phyloP scores from a whole-genome alignment of 2,888 invertebrate species.

The Ectobius pallidus region DNA sequence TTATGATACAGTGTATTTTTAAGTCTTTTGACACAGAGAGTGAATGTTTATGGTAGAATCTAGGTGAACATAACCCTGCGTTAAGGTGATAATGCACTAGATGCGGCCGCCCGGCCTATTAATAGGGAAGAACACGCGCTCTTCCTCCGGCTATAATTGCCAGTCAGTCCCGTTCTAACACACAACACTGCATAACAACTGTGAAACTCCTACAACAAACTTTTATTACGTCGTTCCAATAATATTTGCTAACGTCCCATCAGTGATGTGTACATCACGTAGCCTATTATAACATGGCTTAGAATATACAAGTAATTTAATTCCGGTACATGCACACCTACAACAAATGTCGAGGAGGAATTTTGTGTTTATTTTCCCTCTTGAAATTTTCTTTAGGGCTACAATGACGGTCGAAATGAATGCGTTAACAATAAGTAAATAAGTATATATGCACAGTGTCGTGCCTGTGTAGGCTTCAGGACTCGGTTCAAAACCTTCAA shows the following conservation, averaged over 20 bases:
- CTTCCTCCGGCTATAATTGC: not conserved
- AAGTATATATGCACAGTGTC: slow-evolving; percentile 22
- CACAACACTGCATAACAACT: not conserved
- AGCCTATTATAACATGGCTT: not conserved
- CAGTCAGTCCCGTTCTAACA: not conserved
- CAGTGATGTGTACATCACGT: not conserved
- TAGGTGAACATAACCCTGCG: too few relatives aligned
- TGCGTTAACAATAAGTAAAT: slow-evolving; percentile 5
- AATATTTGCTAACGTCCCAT: slow-evolving; percentile 22
- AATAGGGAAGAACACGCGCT: not conserved
- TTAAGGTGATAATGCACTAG: too few relatives aligned
- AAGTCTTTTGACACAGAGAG: too few relatives aligned
- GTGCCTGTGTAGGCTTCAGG: too few relatives aligned
- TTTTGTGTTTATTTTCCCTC: not conserved
- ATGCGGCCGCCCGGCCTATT: not conserved
- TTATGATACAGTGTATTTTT: too few relatives aligned
- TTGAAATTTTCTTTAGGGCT: not conserved
- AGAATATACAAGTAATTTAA: not conserved
- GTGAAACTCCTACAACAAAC: not conserved
- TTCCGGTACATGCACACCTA: not conserved
- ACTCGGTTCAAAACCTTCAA: too few relatives aligned
- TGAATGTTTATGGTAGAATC: too few relatives aligned
- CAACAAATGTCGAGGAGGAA: not conserved
- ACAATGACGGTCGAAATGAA: not conserved
- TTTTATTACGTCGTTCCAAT: slow-evolving; percentile 16